phyloP scores from a whole-genome alignment of 1,140 invertebrate genomes.

The Marisa cornuarietis region DNA sequence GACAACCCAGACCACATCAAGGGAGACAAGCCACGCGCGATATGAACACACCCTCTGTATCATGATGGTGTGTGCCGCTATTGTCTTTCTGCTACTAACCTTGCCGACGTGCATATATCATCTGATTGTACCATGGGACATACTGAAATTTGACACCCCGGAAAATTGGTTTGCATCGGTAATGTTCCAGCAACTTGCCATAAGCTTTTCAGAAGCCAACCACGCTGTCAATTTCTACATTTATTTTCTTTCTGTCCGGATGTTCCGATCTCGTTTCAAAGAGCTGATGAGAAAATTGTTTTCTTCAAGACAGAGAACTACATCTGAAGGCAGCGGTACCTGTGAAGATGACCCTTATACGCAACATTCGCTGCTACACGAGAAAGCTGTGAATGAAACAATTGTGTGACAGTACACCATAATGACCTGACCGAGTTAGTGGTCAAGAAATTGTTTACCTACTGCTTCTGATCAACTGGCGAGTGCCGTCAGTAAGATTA shows the following conservation, averaged over 20 bases:
- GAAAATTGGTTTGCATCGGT: not conserved
- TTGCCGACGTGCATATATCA: slow-evolving; percentile 16
- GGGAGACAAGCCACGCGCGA: not conserved
- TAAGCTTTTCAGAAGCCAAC: slow-evolving; percentile 25
- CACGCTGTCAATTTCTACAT: slow-evolving; percentile 41
- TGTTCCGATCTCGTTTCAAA: slow-evolving; percentile 30
- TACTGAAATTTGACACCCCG: not conserved
- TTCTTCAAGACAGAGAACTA: no score
- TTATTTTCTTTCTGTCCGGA: slow-evolving; percentile 29
- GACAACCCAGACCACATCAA: not conserved
- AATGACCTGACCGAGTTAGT: no score
- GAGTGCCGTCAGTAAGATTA: no score
- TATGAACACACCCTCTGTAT: slow-evolving; percentile 15
- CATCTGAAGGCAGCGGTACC: no score
- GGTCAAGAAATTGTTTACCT: no score
- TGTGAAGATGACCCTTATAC: no score
- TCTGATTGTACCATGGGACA: no score
- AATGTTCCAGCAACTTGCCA: slow-evolving; percentile 22
- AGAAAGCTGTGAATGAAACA: no score
- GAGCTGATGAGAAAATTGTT: not conserved
- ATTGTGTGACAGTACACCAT: no score
- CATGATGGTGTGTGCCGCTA: slow-evolving; percentile 28
- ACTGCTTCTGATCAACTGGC: no score
- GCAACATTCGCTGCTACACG: no score
- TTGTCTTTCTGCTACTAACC: slow-evolving; percentile 28